These are phyloP conservation scores for Cynopterus sphinx DNA, from an alignment of 2,797 vertebrate genomes.

Conservation along the genomic window DNA sequence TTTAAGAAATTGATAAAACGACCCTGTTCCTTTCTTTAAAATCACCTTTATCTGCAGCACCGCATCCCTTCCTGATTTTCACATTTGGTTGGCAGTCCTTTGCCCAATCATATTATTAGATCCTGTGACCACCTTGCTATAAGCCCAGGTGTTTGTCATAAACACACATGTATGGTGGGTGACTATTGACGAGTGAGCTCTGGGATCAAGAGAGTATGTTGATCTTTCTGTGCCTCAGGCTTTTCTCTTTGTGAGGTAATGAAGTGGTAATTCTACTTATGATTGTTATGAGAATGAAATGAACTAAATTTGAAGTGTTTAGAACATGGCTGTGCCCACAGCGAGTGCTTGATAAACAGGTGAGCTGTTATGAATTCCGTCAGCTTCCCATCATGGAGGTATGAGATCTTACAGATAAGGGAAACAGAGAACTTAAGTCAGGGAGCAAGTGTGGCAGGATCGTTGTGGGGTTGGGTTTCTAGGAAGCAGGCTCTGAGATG, in stretches of 20 bases:
- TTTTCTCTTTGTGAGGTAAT: neutral
- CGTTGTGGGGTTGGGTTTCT: neutral
- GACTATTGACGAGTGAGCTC: neutral
- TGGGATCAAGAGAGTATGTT: neutral
- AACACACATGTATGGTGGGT: too few species aligned
- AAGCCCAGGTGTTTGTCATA: neutral
- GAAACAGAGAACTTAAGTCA: neutral
- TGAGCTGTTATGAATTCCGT: neutral
- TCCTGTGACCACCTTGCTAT: neutral
- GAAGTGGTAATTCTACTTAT: neutral
- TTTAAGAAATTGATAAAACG: neutral
- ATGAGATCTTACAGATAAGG: neutral
- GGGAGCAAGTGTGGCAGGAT: neutral
- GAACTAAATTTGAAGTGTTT: neutral
- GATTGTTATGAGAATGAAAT: neutral
- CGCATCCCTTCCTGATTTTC: neutral
- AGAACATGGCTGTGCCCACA: neutral
- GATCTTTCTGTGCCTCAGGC: neutral
- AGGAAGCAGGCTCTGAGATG: neutral
- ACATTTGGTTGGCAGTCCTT: neutral
- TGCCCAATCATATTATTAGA: neutral
- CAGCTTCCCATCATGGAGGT: neutral
- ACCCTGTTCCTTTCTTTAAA: neutral
- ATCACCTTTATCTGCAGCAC: neutral
- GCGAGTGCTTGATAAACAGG: neutral